phyloP scores from a whole-genome alignment of 2,888 invertebrate genomes.

The Rhagonycha fulva region DNA sequence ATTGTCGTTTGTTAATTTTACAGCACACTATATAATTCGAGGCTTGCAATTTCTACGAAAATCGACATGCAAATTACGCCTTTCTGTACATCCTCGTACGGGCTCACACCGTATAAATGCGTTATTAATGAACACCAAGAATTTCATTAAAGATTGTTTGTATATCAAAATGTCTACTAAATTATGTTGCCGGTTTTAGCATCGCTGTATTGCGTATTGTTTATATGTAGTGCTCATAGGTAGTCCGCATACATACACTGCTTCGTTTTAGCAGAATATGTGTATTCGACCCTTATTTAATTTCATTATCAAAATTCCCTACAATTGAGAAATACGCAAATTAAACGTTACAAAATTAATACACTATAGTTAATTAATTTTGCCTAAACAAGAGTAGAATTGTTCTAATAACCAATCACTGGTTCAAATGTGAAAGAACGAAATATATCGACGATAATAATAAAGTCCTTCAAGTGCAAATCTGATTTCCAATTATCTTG shows the following conservation, averaged over 20 bases:
- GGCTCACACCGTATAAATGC: slow-evolving; percentile 54
- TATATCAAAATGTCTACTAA: slow-evolving; percentile 66
- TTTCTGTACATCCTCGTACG: slow-evolving; percentile 23
- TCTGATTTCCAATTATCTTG: no score
- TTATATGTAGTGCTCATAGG: slow-evolving; percentile 5
- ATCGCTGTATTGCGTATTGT: slow-evolving; percentile 21
- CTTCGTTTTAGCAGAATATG: background rate
- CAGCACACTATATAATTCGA: slow-evolving; percentile 34
- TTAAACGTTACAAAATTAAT: background rate
- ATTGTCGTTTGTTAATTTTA: slow-evolving; percentile 26
- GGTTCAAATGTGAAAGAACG: no score
- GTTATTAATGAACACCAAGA: slow-evolving; percentile 71
- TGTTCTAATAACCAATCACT: background rate
- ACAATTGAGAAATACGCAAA: background rate
- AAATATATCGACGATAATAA: background rate
- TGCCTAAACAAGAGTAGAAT: background rate
- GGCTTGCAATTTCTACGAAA: slow-evolving; percentile 30
- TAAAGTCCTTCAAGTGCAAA: no score
- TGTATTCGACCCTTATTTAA: slow-evolving; percentile 1
- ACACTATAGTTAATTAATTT: background rate
- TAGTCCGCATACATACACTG: background rate
- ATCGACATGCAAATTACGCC: slow-evolving; percentile 32
- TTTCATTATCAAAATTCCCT: background rate
- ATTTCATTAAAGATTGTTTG: slow-evolving; percentile 69
- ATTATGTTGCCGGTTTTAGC: slow-evolving; percentile 54